A percentile compares a stretch with the other conserved stretches of the same genome.
phyloP scores from a whole-genome alignment of 2,888 invertebrate species.

The Acleris literana region DNA sequence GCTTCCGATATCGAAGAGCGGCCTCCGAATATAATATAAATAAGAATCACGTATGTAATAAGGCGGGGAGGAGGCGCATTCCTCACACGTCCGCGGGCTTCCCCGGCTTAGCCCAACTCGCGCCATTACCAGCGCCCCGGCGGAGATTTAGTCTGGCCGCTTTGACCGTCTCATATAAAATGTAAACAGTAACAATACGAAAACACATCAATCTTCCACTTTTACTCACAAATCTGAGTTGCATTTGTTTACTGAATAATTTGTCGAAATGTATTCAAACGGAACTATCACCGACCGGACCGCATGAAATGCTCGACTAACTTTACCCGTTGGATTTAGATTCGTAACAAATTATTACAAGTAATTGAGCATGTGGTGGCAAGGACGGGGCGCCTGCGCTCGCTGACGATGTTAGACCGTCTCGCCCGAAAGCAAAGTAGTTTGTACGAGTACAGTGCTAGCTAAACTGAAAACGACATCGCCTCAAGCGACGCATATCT shows the following conservation, averaged over 20 bases:
- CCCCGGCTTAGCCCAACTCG: constrained; percentile 73
- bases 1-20: constrained; percentile 66
- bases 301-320: constrained; percentile 28
- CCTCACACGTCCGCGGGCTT: constrained; percentile 75
- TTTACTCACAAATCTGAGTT: constrained; percentile 25
- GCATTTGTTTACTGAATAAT: constrained; percentile 13
- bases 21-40: constrained; percentile 76
- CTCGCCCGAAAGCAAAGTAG: background rate
- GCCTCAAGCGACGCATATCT: background rate
- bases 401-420: constrained; percentile 4
- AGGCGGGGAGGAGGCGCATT: constrained; percentile 67
- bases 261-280: constrained; percentile 13
- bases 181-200: constrained; percentile 43
- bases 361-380: constrained; percentile 29
- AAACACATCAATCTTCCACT: constrained; percentile 33
- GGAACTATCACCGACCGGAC: constrained; percentile 14
- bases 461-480: too few species aligned
- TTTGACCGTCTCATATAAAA: constrained; percentile 42
- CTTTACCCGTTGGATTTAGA: constrained; percentile 24
- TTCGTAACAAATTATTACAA: constrained; percentile 26
- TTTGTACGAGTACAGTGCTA: background rate
- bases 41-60: constrained; percentile 84
- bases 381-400: background rate
- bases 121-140: constrained; percentile 65
- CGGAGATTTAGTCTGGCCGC: constrained; percentile 55